Conservation (phyloP, 2,797 vertebrate species). For the Neosalanx taihuensis region DNA sequence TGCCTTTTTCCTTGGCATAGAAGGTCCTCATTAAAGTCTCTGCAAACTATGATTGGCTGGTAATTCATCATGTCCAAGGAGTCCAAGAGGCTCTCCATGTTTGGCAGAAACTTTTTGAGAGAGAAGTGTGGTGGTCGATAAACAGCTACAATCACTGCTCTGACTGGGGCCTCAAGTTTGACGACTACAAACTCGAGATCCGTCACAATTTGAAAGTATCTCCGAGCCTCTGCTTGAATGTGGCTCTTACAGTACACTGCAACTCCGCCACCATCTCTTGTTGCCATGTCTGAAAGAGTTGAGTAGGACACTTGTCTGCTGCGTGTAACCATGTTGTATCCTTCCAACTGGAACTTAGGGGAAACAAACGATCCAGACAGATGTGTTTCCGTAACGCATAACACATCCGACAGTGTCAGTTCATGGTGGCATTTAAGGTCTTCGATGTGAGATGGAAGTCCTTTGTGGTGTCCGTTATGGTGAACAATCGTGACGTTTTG, state of each 20-base stretch:
- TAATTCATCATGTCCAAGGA: slow-evolving; percentile 4
- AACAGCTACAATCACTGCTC: slow-evolving; percentile 14
- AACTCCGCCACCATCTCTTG: slow-evolving; percentile 28
- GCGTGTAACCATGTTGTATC: slow-evolving; percentile 20
- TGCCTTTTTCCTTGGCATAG: slow-evolving; percentile 10
- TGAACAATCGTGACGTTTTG: slow-evolving; percentile 11
- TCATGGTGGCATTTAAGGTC: slow-evolving; percentile 35
- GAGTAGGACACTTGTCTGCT: slow-evolving; percentile 13
- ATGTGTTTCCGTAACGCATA: too few relatives aligned
- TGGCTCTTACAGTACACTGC: slow-evolving; percentile 31
- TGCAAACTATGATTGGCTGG: slow-evolving; percentile 13
- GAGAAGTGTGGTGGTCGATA: slow-evolving; percentile 24
- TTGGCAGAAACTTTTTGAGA: background rate
- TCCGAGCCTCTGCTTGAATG: slow-evolving; percentile 14
- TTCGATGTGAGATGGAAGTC: slow-evolving; percentile 20
- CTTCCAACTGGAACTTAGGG: slow-evolving; percentile 22
- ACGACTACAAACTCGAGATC: slow-evolving; percentile 30
- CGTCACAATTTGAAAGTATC: slow-evolving; percentile 28
- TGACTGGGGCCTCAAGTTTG: slow-evolving; percentile 7
- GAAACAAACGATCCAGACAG: slow-evolving; percentile 35
- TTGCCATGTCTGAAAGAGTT: background rate
- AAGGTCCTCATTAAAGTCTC: slow-evolving; percentile 20
- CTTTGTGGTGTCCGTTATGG: slow-evolving; percentile 22
- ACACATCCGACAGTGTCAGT: slow-evolving; percentile 10
- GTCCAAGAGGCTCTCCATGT: slow-evolving; percentile 3